Percentiles rank a stretch among this genome's conserved stretches.
Evolutionary conservation across 2,797 vertebrate species (phyloP).

Genomic region (Ataeniobius toweri): DNA sequence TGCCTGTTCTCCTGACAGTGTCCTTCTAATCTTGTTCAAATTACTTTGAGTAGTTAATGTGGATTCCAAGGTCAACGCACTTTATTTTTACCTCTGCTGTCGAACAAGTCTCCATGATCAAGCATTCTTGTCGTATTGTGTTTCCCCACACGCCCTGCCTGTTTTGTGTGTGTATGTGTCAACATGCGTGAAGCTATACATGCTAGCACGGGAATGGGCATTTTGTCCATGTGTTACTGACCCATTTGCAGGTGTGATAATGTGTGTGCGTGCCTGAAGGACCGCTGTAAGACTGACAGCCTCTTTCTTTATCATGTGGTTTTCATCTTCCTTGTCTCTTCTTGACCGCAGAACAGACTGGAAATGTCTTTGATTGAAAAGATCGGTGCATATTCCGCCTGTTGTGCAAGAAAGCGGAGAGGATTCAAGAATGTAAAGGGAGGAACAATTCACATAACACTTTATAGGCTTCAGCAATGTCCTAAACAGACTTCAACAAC

Average conservation of each 20-base stretch:
- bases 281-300: constrained; percentile 13
- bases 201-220: constrained; percentile 56
- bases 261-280: constrained; percentile 47
- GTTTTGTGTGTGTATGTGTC: constrained; percentile 51
- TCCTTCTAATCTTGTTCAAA: neutral
- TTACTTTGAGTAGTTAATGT: constrained; percentile 20
- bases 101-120: constrained; percentile 41
- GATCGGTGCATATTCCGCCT: constrained; percentile 63
- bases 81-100: constrained; percentile 27
- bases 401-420: constrained; percentile 46
- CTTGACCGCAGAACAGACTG: neutral
- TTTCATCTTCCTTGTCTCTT: neutral
- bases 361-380: constrained; percentile 68
- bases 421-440: constrained; percentile 23
- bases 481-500: constrained; percentile 1
- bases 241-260: constrained; percentile 67
- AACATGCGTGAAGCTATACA: constrained; percentile 55
- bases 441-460: constrained; percentile 21
- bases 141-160: constrained; percentile 44
- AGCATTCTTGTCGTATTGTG: constrained; percentile 43
- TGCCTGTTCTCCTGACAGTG: neutral
- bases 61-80: neutral
- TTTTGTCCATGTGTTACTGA: constrained; percentile 46
- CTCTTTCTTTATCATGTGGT: neutral
- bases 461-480: constrained; percentile 6